Base-by-base conservation (phyloP, 2,113 vertebrate species). In the Gasterosteus nipponicus region DNA sequence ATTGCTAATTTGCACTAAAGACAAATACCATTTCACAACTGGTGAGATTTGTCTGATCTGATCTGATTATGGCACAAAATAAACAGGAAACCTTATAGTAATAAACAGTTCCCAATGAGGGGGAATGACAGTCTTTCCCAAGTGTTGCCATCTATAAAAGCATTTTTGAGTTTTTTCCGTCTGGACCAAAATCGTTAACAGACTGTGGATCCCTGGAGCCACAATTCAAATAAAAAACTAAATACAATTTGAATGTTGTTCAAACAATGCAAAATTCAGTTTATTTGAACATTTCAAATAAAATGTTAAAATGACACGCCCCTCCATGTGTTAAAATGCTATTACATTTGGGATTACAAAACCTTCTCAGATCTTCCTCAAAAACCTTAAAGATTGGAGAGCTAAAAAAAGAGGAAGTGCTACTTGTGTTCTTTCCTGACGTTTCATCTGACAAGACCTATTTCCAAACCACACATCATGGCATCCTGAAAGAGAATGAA, bases 381-480 rank as follows among this genome's bases (percentile, higher is more conserved):
- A 77, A 42, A 42, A 29, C 29, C 65, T 53, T 46, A 60, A 59
- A 77, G 54, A 86, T 51, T 11, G 35, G 31, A 5, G 7, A 63
- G 42, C 19, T 16, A 7, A n/a, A 74, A 47, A 42, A 49, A 49
- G 54, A 46, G 4, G 38, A 29, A 31, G 7, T 46, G 75, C 59
- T 73, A 38, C 53, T 69, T 80, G 59, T 80, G 83, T 81, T 84
- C 26, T 83, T 84, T 73, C 79, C 75, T 67, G 69, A 71, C 79
- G 31, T 62, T 77, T 74, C 19, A 59, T 59, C 77, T 71, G 83
- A 84, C 82, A 56, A 75, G 35, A 68, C 78, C 77, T 58, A 80
- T 91, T 83, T 82, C 77, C 51, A 73, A 81, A 77, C 85, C 78
- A 73, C 88, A 86, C 87, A 83, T 86, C 77, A 81, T 46, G 58